A percentile compares a stretch with the other conserved stretches of the same genome.
These are phyloP conservation scores for Drosophila picticornis DNA, from an alignment of 2,888 invertebrate genomes.

Conservation along the genomic window DNA sequence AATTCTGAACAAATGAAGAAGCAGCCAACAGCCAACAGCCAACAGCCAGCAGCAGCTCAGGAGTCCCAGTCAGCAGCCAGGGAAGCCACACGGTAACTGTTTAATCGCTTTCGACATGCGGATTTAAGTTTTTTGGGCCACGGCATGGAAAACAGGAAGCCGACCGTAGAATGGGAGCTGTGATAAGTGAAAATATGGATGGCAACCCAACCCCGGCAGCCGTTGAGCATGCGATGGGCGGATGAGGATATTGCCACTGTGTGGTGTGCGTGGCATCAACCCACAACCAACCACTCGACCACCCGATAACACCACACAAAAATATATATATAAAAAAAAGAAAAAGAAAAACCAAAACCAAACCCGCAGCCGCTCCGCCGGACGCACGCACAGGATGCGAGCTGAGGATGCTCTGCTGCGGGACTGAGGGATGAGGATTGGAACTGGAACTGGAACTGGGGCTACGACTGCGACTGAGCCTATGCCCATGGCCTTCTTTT, in stretches of 20 bases:
- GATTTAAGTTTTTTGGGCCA: conserved; percentile 83
- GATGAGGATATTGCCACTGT: conserved; percentile 64
- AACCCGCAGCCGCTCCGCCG: conserved; percentile 61
- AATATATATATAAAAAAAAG: not conserved
- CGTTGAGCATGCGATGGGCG: conserved; percentile 42
- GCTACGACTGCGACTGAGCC: conserved; percentile 41
- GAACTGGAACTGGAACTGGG: conserved; percentile 13
- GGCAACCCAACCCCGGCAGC: conserved; percentile 38
- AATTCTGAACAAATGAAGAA: conserved; percentile 72
- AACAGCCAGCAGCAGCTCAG: conserved; percentile 20
- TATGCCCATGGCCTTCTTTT: conserved; percentile 49
- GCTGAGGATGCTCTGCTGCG: conserved; percentile 55
- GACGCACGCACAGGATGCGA: conserved; percentile 80
- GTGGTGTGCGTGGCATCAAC: conserved; percentile 32
- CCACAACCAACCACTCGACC: conserved; percentile 24
- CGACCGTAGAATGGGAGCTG: conserved; percentile 32
- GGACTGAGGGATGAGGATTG: conserved; percentile 26
- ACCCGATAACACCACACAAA: conserved; percentile 71
- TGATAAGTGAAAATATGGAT: conserved; percentile 77
- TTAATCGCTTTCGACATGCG: conserved; percentile 86
- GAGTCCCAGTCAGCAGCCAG: conserved; percentile 4
- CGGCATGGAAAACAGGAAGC: conserved; percentile 49
- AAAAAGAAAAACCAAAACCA: conserved; percentile 8
- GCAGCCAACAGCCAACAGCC: conserved; percentile 34
- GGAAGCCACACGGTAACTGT: conserved; percentile 65